Percentiles rank a stretch among this genome's conserved stretches.
phyloP scores from a whole-genome alignment of 2,113 vertebrate genomes.

The Sorex fumeus region DNA sequence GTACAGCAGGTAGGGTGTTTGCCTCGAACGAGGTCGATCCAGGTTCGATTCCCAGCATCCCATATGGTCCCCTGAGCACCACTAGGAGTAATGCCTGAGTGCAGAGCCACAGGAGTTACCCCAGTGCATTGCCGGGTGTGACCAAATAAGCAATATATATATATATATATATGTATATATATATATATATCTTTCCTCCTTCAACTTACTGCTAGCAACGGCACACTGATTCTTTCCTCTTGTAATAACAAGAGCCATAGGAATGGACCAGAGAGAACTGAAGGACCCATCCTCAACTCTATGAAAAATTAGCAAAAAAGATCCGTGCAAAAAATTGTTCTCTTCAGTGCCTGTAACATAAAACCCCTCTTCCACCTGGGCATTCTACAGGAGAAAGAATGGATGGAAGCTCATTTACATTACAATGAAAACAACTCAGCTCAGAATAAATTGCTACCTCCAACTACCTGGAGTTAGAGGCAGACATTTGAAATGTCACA shows the following conservation, averaged over 20 bases:
- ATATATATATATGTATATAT: too few relatives aligned
- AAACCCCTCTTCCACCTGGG: slow-evolving; percentile 35
- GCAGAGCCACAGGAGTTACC: too few relatives aligned
- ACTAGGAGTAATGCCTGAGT: too few relatives aligned
- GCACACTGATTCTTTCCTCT: background rate
- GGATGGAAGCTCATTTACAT: slow-evolving; percentile 52
- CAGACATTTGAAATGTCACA: background rate
- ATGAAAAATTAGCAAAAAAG: background rate
- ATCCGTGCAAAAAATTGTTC: slow-evolving; percentile 14
- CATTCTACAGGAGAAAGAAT: slow-evolving; percentile 44
- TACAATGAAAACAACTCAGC: slow-evolving; percentile 51
- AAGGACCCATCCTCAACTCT: slow-evolving; percentile 32
- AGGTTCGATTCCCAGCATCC: too few relatives aligned
- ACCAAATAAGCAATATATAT: too few relatives aligned
- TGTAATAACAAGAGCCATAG: background rate
- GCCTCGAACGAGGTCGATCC: too few relatives aligned
- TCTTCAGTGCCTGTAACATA: background rate
- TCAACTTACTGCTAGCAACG: background rate
- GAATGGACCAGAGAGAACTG: background rate
- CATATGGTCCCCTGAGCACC: too few relatives aligned
- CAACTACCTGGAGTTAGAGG: background rate
- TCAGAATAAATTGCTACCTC: background rate
- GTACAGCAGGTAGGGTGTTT: too few relatives aligned
- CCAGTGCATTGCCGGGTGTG: too few relatives aligned
- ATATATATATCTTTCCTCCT: slow-evolving; percentile 9